phyloP scores from a whole-genome alignment of 2,113 vertebrate genomes.

The Bucco capensis region DNA sequence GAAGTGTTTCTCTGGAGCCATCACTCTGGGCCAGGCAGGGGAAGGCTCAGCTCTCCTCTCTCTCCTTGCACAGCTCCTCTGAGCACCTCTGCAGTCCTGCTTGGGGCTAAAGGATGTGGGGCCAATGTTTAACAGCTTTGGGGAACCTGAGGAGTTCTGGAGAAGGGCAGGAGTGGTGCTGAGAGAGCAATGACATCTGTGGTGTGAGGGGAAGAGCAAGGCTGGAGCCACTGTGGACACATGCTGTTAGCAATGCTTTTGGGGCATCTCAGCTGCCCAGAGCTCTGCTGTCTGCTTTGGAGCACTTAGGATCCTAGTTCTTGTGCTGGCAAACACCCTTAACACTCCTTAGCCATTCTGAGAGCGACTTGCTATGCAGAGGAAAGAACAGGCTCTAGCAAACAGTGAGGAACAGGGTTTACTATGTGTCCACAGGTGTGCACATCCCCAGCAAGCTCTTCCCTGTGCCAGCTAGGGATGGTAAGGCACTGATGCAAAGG shows the following conservation, averaged over 20 bases:
- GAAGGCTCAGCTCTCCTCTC: conserved; percentile 11
- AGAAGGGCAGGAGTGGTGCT: fast-evolving
- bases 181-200: fast-evolving
- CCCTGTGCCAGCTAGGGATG: too few species aligned
- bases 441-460: not conserved
- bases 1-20: conserved; percentile 65
- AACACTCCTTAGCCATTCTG: not conserved
- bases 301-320: not conserved
- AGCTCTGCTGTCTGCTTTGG: not conserved
- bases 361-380: not conserved
- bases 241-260: not conserved
- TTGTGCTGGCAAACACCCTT: not conserved
- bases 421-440: fast-evolving
- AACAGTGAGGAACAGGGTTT: not conserved
- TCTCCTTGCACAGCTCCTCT: not conserved
- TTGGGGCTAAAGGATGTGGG: fast-evolving
- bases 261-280: not conserved
- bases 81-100: not conserved
- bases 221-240: not conserved
- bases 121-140: not conserved
- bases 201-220: not conserved
- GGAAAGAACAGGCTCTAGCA: not conserved
- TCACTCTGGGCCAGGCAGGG: conserved; percentile 38
- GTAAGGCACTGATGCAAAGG: fast-evolving
- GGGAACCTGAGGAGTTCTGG: not conserved